Evolutionary conservation across 2,888 invertebrate species (phyloP), one percentile per base, ranked within the genome.

Genomic region (Tenthredo distinguenda): DNA sequence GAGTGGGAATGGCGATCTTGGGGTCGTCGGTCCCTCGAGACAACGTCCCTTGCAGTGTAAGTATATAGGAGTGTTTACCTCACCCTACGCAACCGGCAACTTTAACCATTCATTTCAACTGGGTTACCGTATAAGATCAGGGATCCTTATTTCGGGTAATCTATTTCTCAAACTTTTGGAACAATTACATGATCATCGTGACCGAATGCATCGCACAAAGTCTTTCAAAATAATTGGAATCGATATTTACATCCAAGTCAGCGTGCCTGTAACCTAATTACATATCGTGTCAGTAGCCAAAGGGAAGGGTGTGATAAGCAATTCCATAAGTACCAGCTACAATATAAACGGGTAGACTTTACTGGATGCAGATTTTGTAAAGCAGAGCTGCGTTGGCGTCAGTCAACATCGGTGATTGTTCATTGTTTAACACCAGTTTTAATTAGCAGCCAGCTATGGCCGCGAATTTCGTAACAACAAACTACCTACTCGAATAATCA

Each of bases 371-470:
- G n/a, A 26, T 62, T 55, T 50, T 37, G 37, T 26, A 0, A 79
- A 58, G 79, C 55, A 18, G 37, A 55, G 62, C 26, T 21, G 15
- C 40, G 34, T 58, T 37, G 58, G 58, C 79, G 55, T 79, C n/a
- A 47, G 79, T 58, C 65, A 31, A 21, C 37, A 62, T 26, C 43
- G 37, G 65, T 82, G 37, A 83, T 85, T 84, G 77, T 86, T 86
- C 84, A 86, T 87, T 87, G 85, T 85, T 86, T 79, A 86, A 86
- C 85, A 77, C 82, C 84, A 84, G 85, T 85, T 87, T 87, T 77
- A 85, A 86, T 87, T 83, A 83, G 83, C 83, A 83, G 0, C 47
- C 2, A 68, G 43, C 68, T 83, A 31, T 68, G 81, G 81, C 58
- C 26, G 81, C 21, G 62, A 81, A 58, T 81, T 37, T 62, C 5